A percentile compares a stretch with the other conserved stretches of the same genome.
phyloP scores from a whole-genome alignment of 2,888 invertebrate species.

The Orchesella flavescens region DNA sequence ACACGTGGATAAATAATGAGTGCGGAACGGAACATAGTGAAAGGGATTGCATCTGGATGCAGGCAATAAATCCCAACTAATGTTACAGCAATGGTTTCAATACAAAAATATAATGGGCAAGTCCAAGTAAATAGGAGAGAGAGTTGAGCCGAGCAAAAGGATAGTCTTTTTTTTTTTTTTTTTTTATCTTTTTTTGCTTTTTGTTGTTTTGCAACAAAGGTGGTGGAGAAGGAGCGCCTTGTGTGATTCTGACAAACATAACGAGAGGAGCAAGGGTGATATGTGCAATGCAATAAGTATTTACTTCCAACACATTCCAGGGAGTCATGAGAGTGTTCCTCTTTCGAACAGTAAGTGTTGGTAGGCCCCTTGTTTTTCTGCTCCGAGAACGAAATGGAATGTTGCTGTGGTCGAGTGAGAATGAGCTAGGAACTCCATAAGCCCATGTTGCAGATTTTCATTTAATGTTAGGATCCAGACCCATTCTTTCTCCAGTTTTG shows the following conservation, averaged over 20 bases:
- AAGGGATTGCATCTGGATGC: slow-evolving; percentile 49
- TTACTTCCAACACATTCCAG: slow-evolving; percentile 32
- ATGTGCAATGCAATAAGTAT: slow-evolving; percentile 24
- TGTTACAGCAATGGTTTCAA: slow-evolving; percentile 1
- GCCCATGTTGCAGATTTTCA: slow-evolving; percentile 21
- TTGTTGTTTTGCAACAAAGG: neutral
- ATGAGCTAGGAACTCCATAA: neutral
- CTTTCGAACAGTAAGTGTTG: slow-evolving; percentile 12
- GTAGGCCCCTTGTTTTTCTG: neutral
- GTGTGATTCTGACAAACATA: slow-evolving; percentile 20
- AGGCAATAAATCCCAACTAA: slow-evolving; percentile 40
- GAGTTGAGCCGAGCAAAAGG: neutral
- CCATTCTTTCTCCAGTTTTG: neutral
- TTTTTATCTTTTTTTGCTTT: neutral
- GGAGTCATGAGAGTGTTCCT: slow-evolving; percentile 21
- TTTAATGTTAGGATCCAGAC: slow-evolving; percentile 24
- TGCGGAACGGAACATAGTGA: neutral
- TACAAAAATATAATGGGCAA: neutral
- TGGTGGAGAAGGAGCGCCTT: neutral
- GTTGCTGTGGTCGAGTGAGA: slow-evolving; percentile 31
- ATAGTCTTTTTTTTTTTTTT: neutral
- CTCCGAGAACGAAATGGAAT: slow-evolving; percentile 23
- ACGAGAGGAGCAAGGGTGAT: slow-evolving; percentile 1
- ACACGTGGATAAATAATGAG: neutral
- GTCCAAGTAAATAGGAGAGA: neutral